Conservation (phyloP, 2,888 invertebrate species). For the Mesorhabditis sp. region DNA sequence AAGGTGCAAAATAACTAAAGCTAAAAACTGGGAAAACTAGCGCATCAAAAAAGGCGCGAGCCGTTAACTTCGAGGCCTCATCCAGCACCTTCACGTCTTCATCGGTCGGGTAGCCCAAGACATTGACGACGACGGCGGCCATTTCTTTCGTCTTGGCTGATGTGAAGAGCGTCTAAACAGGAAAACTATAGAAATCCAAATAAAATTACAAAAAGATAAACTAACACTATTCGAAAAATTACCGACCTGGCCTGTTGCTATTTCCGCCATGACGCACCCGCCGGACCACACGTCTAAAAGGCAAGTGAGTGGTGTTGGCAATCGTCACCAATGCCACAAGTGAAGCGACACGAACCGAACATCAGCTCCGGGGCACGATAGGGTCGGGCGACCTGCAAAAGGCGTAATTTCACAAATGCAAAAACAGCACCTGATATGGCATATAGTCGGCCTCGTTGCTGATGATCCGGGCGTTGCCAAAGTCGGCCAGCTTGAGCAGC, state of each 20-base stretch:
- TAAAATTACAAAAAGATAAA: neutral
- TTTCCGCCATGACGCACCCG: conserved; percentile 43
- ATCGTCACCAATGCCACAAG: conserved; percentile 28
- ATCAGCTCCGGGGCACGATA: conserved; percentile 51
- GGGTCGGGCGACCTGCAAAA: conserved; percentile 41
- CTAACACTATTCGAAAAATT: neutral
- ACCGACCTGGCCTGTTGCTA: conserved; percentile 19
- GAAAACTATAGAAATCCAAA: neutral
- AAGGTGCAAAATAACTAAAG: neutral
- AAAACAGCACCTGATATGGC: conserved; percentile 31
- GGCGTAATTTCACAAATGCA: neutral
- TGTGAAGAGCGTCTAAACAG: neutral
- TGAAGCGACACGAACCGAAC: conserved; percentile 40
- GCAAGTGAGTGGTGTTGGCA: neutral
- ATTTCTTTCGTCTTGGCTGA: conserved; percentile 5
- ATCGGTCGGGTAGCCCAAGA: conserved; percentile 45
- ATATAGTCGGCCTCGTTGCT: conserved; percentile 1
- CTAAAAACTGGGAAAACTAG: too few species aligned
- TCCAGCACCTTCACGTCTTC: conserved; percentile 40
- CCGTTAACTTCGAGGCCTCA: neutral
- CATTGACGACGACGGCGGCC: conserved; percentile 28
- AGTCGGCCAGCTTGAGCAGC: conserved; percentile 43
- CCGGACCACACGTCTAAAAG: conserved; percentile 45
- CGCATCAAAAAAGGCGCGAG: too few species aligned
- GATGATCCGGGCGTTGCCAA: conserved; percentile 42